phyloP scores from a whole-genome alignment of 2,888 invertebrate species.

The Zaprionus bogoriensis region DNA sequence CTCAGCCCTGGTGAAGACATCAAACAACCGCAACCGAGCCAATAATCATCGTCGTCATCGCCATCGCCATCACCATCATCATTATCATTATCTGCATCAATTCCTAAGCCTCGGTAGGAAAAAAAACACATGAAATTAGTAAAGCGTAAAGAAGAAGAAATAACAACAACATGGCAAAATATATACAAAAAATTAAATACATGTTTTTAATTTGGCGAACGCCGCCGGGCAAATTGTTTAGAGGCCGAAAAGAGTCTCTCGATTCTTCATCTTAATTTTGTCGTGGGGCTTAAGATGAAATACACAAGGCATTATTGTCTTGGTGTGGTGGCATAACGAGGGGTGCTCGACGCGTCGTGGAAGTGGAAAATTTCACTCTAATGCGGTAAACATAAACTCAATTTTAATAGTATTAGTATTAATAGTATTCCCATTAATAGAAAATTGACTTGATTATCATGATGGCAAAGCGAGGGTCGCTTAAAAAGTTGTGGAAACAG shows the following conservation, averaged over 20 bases:
- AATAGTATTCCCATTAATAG: no score
- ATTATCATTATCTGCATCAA: slow-evolving; percentile 60
- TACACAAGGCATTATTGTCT: no score
- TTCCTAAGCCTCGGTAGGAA: slow-evolving; percentile 46
- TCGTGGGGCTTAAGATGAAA: no score
- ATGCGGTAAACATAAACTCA: no score
- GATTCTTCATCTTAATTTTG: slow-evolving; percentile 37
- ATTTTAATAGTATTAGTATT: no score
- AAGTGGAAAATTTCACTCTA: no score
- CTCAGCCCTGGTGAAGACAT: slow-evolving; percentile 18
- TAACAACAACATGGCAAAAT: slow-evolving; percentile 4
- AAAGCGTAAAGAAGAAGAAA: slow-evolving; percentile 12
- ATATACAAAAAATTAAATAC: slow-evolving; percentile 34
- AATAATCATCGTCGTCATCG: slow-evolving; percentile 52
- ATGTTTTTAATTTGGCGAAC: slow-evolving; percentile 49
- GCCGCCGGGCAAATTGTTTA: slow-evolving; percentile 34
- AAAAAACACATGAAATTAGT: slow-evolving; percentile 9
- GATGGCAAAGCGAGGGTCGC: neutral
- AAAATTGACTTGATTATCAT: no score
- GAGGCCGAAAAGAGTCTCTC: slow-evolving; percentile 19
- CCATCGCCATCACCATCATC: no score
- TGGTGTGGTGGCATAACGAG: no score
- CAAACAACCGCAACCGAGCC: slow-evolving; percentile 37
- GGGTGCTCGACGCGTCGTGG: no score
- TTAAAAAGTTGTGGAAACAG: neutral